These are phyloP conservation scores for Limnephilus lunatus DNA, from an alignment of 2,888 invertebrate genomes.

Conservation along the genomic window DNA sequence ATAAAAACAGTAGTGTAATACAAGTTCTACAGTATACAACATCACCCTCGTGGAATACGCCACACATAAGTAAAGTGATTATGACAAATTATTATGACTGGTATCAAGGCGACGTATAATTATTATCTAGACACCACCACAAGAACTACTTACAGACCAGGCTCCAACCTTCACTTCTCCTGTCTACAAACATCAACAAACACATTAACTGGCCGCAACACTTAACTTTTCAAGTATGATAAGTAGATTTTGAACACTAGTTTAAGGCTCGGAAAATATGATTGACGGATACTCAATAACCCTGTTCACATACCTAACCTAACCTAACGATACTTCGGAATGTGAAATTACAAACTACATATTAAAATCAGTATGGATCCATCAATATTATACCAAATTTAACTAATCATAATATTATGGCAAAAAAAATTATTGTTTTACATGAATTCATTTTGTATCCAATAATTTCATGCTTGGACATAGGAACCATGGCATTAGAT, in stretches of 20 bases:
- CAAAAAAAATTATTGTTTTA: not conserved
- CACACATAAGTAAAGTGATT: not conserved
- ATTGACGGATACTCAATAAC: constrained; percentile 41
- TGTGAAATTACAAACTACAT: constrained; percentile 12
- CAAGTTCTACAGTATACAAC: not conserved
- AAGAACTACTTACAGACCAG: constrained; percentile 24
- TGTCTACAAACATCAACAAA: not conserved
- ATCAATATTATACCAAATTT: constrained; percentile 10
- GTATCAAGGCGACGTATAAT: not conserved
- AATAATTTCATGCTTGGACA: not conserved
- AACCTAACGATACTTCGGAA: constrained; percentile 10
- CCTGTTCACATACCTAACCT: constrained; percentile 31
- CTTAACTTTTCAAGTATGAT: not conserved
- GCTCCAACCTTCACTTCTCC: constrained; percentile 29
- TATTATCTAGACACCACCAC: constrained; percentile 21
- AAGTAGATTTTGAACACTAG: constrained; percentile 35
- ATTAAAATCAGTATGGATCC: constrained; percentile 13
- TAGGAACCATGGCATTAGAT: not conserved
- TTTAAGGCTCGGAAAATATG: constrained; percentile 42
- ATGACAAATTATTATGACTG: constrained; percentile 8
- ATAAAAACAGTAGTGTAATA: not conserved
- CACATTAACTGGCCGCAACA: not conserved
- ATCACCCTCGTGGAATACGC: not conserved
- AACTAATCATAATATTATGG: not conserved
- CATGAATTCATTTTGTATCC: not conserved